Percentiles rank a stretch among this genome's conserved stretches.
Evolutionary conservation across 2,888 invertebrate genomes (phyloP).

Genomic region (Cryptops parisi): DNA sequence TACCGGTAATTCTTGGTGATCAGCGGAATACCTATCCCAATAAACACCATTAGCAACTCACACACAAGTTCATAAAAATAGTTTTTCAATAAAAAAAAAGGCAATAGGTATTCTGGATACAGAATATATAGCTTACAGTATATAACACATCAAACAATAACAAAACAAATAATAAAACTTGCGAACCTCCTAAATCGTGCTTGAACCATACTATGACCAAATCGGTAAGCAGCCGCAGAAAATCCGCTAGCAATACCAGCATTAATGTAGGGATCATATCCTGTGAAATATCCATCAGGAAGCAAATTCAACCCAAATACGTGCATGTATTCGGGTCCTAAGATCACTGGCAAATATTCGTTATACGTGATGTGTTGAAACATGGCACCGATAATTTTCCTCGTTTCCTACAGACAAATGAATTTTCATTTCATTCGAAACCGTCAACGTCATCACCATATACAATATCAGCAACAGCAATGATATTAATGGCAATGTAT

Average conservation of each 20-base stretch:
- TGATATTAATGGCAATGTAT: too few relatives aligned
- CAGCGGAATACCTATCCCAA: slow-evolving; percentile 13
- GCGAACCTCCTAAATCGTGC: slow-evolving; percentile 17
- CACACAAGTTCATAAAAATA: too few relatives aligned
- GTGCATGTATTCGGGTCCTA: slow-evolving; percentile 23
- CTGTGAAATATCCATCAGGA: slow-evolving; percentile 23
- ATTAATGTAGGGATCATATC: slow-evolving; percentile 22
- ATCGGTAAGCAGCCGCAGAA: slow-evolving; percentile 27
- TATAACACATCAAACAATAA: too few relatives aligned
- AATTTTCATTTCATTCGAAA: too few relatives aligned
- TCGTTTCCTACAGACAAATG: slow-evolving; percentile 23
- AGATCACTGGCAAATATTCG: slow-evolving; percentile 23
- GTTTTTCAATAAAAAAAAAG: too few relatives aligned
- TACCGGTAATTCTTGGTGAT: slow-evolving; percentile 17
- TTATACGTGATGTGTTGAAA: slow-evolving; percentile 24
- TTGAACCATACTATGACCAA: slow-evolving; percentile 25
- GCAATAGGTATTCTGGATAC: too few relatives aligned
- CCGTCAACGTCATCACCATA: too few relatives aligned
- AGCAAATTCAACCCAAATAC: slow-evolving; percentile 24
- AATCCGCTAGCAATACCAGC: slow-evolving; percentile 26
- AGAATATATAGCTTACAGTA: too few relatives aligned
- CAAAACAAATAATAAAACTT: too few relatives aligned
- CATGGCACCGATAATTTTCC: slow-evolving; percentile 27
- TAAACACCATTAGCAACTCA: too few relatives aligned
- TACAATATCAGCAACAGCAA: too few relatives aligned